Evolutionary conservation across 2,888 invertebrate genomes (phyloP).

Genomic region (Tridacna crocea): DNA sequence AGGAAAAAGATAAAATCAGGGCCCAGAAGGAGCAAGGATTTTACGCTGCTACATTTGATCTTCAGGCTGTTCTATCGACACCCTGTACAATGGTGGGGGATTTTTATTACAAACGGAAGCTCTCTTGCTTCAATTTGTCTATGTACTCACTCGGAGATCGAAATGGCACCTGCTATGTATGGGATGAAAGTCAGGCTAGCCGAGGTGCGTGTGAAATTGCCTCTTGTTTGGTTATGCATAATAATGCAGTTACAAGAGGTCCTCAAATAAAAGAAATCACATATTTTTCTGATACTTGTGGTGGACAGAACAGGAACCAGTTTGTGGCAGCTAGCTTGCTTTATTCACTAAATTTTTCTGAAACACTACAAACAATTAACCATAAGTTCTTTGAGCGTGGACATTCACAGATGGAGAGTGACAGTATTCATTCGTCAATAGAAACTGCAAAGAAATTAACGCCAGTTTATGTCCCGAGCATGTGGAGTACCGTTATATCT

Average conservation of each 20-base stretch:
- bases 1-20: too few species aligned
- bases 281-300: too few species aligned
- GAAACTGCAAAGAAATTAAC: neutral
- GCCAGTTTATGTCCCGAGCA: neutral
- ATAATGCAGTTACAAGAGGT: too few species aligned
- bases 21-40: too few species aligned
- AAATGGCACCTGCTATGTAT: slow-evolving; percentile 37
- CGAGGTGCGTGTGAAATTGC: slow-evolving; percentile 43
- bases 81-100: slow-evolving; percentile 37
- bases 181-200: too few species aligned
- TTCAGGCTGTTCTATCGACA: too few species aligned
- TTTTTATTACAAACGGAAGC: slow-evolving; percentile 49
- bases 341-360: neutral
- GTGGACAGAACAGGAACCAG: too few species aligned
- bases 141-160: too few species aligned
- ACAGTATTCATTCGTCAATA: neutral
- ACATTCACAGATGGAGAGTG: neutral
- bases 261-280: too few species aligned
- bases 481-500: neutral
- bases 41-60: too few species aligned
- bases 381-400: too few species aligned
- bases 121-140: slow-evolving; percentile 42
- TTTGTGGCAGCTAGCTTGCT: neutral
- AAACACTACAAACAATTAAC: neutral
- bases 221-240: too few species aligned